Conservation (phyloP, 2,113 vertebrate genomes). For the Rhipidura dahli region DNA sequence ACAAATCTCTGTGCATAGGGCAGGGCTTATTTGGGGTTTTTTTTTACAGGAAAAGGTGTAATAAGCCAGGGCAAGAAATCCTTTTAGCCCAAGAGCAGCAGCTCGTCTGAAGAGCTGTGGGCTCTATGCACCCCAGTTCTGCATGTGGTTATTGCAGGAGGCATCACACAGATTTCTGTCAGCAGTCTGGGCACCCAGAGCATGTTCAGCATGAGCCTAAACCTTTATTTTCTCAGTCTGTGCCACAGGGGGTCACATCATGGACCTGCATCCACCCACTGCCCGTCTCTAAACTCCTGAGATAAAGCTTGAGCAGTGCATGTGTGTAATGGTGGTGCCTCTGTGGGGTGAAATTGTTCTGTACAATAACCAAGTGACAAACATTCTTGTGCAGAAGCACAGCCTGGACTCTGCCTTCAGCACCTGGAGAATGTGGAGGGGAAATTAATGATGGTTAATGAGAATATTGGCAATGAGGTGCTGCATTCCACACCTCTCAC, state of each 20-base stretch:
- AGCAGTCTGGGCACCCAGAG: neutral
- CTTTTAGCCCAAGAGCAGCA: neutral
- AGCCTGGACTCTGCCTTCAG: neutral
- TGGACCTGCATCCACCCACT: neutral
- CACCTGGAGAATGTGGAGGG: neutral
- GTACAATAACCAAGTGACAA: neutral
- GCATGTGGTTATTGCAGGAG: neutral
- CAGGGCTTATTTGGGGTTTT: neutral
- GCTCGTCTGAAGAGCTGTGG: neutral
- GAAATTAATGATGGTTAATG: neutral
- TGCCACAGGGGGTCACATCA: neutral
- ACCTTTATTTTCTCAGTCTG: neutral
- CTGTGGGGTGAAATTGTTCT: neutral
- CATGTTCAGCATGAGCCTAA: neutral
- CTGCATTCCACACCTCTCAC: neutral
- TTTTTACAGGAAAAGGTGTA: neutral
- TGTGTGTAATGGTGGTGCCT: neutral
- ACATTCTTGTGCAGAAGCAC: neutral
- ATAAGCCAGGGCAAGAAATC: neutral
- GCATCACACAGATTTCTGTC: neutral
- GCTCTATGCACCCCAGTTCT: neutral
- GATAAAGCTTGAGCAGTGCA: rapidly evolving
- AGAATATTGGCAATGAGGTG: neutral
- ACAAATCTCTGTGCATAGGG: neutral
- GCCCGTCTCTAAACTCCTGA: neutral